Conservation (phyloP, 2,888 invertebrate species). For the Isotomurus palustris region DNA sequence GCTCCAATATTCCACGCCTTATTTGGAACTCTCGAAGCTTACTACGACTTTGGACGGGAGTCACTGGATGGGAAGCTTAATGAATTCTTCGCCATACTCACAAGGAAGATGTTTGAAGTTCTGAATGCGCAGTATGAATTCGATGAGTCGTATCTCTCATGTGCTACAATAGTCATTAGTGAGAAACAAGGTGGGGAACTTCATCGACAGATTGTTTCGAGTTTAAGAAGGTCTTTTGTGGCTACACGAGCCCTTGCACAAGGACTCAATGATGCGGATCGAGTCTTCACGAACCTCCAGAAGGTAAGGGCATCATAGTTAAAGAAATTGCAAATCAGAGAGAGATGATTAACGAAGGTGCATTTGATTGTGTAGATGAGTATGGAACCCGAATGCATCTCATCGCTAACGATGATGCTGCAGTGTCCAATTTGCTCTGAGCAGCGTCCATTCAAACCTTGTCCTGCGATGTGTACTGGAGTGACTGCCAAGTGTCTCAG, state of each 20-base stretch:
- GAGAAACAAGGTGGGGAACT: conserved; percentile 45
- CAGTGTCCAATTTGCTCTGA: conserved; percentile 45
- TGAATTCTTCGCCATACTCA: conserved; percentile 84
- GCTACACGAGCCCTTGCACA: conserved; percentile 92
- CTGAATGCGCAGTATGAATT: conserved; percentile 89
- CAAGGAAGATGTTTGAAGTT: conserved; percentile 93
- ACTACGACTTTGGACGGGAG: conserved; percentile 78
- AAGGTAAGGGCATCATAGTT: conserved; percentile 28
- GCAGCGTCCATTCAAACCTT: conserved; percentile 43
- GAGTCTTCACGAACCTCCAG: conserved; percentile 42
- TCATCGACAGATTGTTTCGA: conserved; percentile 46
- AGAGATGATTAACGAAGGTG: not conserved
- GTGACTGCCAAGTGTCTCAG: conserved; percentile 40
- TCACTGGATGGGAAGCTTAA: conserved; percentile 84
- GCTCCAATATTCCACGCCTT: conserved; percentile 87
- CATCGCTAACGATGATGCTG: conserved; percentile 40
- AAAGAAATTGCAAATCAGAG: not conserved
- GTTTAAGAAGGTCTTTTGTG: conserved; percentile 70
- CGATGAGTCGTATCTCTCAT: conserved; percentile 56
- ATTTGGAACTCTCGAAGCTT: conserved; percentile 81
- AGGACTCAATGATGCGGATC: conserved; percentile 57
- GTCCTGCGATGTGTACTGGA: conserved; percentile 39
- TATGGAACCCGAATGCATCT: conserved; percentile 36
- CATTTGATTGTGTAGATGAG: conserved; percentile 35
- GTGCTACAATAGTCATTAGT: conserved; percentile 43